Percentiles rank a stretch among this genome's conserved stretches.
phyloP scores from a whole-genome alignment of 1,140 invertebrate genomes.

The Pollicipes pollicipes region DNA sequence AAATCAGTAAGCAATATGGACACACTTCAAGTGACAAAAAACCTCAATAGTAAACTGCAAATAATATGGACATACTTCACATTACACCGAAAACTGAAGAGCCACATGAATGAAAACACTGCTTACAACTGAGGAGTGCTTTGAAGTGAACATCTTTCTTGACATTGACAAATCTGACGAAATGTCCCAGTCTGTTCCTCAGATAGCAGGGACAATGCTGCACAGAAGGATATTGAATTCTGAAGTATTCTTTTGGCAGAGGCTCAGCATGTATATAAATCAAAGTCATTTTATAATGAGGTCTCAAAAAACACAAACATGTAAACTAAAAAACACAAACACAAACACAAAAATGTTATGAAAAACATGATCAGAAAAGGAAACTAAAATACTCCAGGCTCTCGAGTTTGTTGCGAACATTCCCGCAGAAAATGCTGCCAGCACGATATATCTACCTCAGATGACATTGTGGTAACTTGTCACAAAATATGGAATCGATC shows the following conservation, averaged over 20 bases:
- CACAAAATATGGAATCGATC: no score
- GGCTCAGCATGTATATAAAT: no score
- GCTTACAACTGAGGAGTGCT: no score
- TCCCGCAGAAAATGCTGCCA: no score
- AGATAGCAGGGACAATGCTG: background rate
- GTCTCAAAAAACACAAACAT: background rate
- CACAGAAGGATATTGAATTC: no score
- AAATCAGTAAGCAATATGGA: background rate
- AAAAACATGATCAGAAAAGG: background rate
- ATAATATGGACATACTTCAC: background rate
- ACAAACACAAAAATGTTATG: background rate
- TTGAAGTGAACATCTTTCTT: no score
- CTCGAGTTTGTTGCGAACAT: no score
- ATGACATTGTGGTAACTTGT: no score
- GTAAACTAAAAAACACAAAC: background rate
- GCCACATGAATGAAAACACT: no score
- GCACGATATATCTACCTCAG: no score
- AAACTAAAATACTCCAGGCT: slow-evolving; percentile 6
- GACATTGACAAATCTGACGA: slow-evolving; percentile 1
- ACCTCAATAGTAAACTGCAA: background rate
- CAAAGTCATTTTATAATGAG: no score
- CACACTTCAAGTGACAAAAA: background rate
- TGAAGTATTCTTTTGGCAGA: no score
- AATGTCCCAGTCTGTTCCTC: background rate
- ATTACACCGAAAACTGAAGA: slow-evolving; percentile 6